A percentile compares a stretch with the other conserved stretches of the same genome.
phyloP scores from a whole-genome alignment of 2,888 invertebrate genomes.

The Cataglyphis altisquamis region DNA sequence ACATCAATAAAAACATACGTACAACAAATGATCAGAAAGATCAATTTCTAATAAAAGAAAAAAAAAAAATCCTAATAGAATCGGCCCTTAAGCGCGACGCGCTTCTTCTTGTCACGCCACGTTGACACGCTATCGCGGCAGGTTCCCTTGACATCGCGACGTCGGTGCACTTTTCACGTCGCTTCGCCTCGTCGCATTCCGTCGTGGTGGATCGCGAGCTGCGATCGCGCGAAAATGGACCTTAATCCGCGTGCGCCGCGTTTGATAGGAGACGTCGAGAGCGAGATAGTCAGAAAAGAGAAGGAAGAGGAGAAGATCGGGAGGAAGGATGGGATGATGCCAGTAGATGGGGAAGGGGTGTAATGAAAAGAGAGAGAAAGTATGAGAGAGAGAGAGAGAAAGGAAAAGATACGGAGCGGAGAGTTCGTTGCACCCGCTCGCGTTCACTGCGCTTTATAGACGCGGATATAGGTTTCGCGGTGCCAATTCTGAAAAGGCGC shows the following conservation, averaged over 20 bases:
- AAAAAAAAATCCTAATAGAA: too few species aligned
- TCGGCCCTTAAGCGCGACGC: neutral
- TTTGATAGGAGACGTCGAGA: slow-evolving; percentile 64
- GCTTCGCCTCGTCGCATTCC: neutral
- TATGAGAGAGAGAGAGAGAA: slow-evolving; percentile 45
- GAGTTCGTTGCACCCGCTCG: slow-evolving; percentile 82
- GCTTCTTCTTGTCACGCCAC: neutral
- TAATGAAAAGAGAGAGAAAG: slow-evolving; percentile 62
- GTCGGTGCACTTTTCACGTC: neutral
- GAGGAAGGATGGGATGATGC: slow-evolving; percentile 48
- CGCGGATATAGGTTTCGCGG: slow-evolving; percentile 79
- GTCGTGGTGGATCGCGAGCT: neutral
- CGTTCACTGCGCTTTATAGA: slow-evolving; percentile 82
- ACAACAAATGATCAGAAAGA: too few species aligned
- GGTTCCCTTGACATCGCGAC: neutral
- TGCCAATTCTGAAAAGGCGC: slow-evolving; percentile 75
- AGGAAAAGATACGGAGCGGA: slow-evolving; percentile 63
- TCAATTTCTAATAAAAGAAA: too few species aligned
- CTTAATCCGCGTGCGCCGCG: slow-evolving; percentile 47
- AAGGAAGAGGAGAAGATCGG: slow-evolving; percentile 46
- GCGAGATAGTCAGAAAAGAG: slow-evolving; percentile 50
- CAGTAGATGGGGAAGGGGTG: slow-evolving; percentile 16
- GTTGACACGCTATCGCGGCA: slow-evolving; percentile 16
- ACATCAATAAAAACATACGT: too few species aligned
- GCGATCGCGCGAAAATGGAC: slow-evolving; percentile 30